Conservation (phyloP, 64 coral and sea anemone species). For the Orbicella faveolata region DNA sequence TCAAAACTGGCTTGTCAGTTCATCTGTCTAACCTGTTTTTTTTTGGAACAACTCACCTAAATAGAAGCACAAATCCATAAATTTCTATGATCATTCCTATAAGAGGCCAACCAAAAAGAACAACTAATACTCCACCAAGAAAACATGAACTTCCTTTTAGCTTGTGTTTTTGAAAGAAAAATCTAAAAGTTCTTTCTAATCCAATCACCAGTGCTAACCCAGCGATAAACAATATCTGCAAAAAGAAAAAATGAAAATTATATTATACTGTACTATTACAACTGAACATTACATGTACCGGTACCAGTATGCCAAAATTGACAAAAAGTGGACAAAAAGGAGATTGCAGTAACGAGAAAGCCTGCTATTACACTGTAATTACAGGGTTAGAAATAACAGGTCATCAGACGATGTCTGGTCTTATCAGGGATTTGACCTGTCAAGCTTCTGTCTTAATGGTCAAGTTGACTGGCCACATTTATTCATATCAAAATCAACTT, state of each 20-base stretch:
- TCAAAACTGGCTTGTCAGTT: too few species aligned
- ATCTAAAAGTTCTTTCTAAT: conserved; percentile 99
- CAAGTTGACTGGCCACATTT: too few species aligned
- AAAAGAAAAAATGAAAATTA: background rate
- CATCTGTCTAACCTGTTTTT: too few species aligned
- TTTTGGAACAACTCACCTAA: conserved; percentile 75
- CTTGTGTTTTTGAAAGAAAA: conserved; percentile 99
- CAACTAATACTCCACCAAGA: conserved; percentile 92
- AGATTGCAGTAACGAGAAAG: too few species aligned
- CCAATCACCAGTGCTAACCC: conserved; percentile 97
- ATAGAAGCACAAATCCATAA: conserved; percentile 96
- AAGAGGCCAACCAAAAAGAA: conserved; percentile 93
- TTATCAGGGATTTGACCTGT: too few species aligned
- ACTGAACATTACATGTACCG: background rate
- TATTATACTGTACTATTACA: background rate
- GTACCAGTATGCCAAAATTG: too few species aligned
- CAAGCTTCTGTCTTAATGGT: too few species aligned
- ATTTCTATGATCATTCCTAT: conserved; percentile 96
- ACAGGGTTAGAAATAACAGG: too few species aligned
- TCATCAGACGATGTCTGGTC: too few species aligned
- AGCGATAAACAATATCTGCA: conserved; percentile 92
- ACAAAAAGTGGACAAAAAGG: too few species aligned
- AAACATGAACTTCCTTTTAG: conserved; percentile 93
- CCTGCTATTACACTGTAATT: too few species aligned
- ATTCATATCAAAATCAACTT: too few species aligned